phyloP scores from a whole-genome alignment of 1,140 invertebrate genomes.

The Eriocheir sinensis region DNA sequence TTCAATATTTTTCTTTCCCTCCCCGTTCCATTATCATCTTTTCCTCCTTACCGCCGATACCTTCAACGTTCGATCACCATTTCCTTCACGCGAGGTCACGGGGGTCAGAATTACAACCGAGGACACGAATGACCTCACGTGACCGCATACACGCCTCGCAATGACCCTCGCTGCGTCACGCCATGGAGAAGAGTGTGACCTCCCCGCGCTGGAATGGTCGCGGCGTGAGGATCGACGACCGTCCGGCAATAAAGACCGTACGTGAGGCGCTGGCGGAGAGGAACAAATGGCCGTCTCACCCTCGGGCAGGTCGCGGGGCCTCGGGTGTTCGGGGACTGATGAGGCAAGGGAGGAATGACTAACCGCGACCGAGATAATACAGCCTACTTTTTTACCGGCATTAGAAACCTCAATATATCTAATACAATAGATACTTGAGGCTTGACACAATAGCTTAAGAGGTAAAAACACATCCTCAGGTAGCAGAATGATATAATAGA shows the following conservation, averaged over 20 bases:
- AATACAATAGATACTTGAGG: neutral
- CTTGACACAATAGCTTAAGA: neutral
- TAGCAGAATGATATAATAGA: no score
- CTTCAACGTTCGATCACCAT: neutral
- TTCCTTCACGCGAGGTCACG: neutral
- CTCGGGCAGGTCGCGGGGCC: neutral
- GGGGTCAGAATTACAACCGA: no score
- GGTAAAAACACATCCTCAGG: neutral
- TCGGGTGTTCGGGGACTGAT: neutral
- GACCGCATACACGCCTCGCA: neutral
- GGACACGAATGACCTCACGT: no score
- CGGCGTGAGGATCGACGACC: neutral
- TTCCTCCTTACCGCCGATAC: no score
- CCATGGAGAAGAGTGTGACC: neutral
- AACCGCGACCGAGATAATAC: neutral
- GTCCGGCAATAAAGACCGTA: conserved; percentile 14
- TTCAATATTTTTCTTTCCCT: no score
- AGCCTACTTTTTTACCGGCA: neutral
- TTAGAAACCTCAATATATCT: neutral
- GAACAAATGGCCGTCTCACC: conserved; percentile 7
- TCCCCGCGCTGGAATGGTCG: neutral
- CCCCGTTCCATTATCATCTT: no score
- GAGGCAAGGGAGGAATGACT: neutral
- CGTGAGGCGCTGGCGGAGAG: conserved; percentile 8
- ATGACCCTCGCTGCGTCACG: neutral